Percentiles rank a stretch among this genome's conserved stretches.
Evolutionary conservation across 2,113 vertebrate species (phyloP).

Genomic region (Lethenteron camtschaticum): DNA sequence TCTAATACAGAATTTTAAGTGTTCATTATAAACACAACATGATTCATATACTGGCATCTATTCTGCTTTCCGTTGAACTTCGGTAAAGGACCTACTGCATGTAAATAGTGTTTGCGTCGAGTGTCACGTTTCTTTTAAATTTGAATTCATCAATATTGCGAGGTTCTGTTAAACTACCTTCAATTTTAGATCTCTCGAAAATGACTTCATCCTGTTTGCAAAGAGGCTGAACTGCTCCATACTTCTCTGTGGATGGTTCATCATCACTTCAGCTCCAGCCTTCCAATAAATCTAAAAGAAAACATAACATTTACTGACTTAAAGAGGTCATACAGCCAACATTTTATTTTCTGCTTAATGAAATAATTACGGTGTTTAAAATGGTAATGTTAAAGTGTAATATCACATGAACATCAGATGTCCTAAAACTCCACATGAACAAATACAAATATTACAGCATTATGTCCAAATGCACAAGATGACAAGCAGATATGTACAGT

Average conservation of each 20-base stretch:
- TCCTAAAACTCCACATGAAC: neutral
- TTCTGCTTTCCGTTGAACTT: too few relatives aligned
- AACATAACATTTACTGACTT: neutral
- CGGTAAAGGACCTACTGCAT: too few relatives aligned
- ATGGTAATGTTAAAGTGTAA: too few relatives aligned
- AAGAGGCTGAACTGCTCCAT: slow-evolving; percentile 39
- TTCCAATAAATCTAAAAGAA: slow-evolving; percentile 42
- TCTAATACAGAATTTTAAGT: neutral
- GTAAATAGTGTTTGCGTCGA: too few relatives aligned
- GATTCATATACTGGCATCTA: too few relatives aligned
- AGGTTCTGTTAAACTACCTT: slow-evolving; percentile 24
- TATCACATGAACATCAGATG: too few relatives aligned
- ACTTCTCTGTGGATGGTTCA: slow-evolving; percentile 35
- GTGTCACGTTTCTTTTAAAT: neutral
- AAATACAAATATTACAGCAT: neutral
- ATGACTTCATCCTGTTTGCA: slow-evolving; percentile 54
- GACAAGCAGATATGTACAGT: too few relatives aligned
- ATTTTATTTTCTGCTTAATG: too few relatives aligned
- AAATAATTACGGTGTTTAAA: too few relatives aligned
- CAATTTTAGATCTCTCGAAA: slow-evolving; percentile 39
- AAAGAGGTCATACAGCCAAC: too few relatives aligned
- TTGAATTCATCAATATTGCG: slow-evolving; percentile 1
- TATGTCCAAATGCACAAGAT: neutral
- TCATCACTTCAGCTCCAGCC: slow-evolving; percentile 49
- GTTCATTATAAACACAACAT: slow-evolving; percentile 6